phyloP scores from a whole-genome alignment of 2,797 vertebrate species.

The Adrianichthys oophorus region DNA sequence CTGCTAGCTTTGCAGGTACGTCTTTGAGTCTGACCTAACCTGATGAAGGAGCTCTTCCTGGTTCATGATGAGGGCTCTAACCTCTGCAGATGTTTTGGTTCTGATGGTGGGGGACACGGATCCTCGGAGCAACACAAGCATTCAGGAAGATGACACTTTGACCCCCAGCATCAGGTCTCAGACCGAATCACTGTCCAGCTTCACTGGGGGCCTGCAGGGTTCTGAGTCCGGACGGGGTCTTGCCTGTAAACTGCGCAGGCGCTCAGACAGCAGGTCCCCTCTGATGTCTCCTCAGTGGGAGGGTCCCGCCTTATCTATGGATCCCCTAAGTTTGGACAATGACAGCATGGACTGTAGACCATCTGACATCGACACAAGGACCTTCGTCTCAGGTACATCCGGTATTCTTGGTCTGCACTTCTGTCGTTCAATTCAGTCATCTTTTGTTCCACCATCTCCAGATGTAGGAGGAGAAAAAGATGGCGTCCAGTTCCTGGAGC shows the following conservation, averaged over 20 bases:
- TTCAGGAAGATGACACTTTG: conserved; percentile 65
- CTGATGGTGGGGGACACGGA: conserved; percentile 79
- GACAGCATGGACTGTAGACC: conserved; percentile 36
- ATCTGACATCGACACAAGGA: conserved; percentile 47
- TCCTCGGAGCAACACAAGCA: conserved; percentile 42
- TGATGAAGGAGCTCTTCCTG: background rate
- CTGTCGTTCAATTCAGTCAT: background rate
- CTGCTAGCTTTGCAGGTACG: conserved; percentile 86
- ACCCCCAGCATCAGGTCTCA: conserved; percentile 67
- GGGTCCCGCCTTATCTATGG: background rate
- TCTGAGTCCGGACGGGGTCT: conserved; percentile 47
- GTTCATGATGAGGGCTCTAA: background rate
- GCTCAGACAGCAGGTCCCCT: conserved; percentile 55
- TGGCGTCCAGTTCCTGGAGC: conserved; percentile 77
- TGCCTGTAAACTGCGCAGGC: conserved; percentile 33
- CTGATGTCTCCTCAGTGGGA: conserved; percentile 60
- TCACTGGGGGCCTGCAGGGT: conserved; percentile 52
- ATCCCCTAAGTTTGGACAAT: conserved; percentile 33
- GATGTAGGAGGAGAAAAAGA: conserved; percentile 75
- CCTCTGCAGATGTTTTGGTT: conserved; percentile 82
- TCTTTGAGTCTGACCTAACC: background rate
- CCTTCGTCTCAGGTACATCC: conserved; percentile 73
- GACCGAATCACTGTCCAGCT: conserved; percentile 58
- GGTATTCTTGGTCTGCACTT: background rate
- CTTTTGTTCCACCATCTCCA: conserved; percentile 20